phyloP scores from a whole-genome alignment of 2,797 vertebrate genomes.

The Chanos chanos region DNA sequence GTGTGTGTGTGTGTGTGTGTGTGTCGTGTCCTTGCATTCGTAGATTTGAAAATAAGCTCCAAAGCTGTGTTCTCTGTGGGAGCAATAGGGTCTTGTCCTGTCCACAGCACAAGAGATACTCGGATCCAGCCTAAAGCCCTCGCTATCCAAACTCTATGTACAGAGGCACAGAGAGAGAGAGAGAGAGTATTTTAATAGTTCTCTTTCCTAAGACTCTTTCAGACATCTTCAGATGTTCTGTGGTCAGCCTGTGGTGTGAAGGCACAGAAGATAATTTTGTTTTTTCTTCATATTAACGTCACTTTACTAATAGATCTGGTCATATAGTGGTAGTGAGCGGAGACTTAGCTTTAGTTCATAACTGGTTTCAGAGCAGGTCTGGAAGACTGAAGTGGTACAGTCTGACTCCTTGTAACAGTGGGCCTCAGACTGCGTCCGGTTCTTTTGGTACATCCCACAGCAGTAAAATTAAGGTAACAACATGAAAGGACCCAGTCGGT shows the following conservation, averaged over 20 bases:
- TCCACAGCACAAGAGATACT: constrained; percentile 64
- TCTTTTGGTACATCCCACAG: too few relatives aligned
- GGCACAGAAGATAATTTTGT: constrained; percentile 5
- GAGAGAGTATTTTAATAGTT: constrained; percentile 41
- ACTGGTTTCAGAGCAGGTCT: neutral
- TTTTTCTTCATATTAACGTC: constrained; percentile 22
- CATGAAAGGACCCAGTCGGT: too few relatives aligned
- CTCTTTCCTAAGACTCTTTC: constrained; percentile 53
- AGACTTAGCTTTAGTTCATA: neutral
- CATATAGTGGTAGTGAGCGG: constrained; percentile 5
- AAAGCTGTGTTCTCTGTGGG: constrained; percentile 66
- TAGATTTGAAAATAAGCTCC: constrained; percentile 68
- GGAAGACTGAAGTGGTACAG: too few relatives aligned
- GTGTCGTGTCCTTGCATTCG: constrained; percentile 69
- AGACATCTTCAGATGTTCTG: constrained; percentile 25
- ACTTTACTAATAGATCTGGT: constrained; percentile 19
- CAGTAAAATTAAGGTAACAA: too few relatives aligned
- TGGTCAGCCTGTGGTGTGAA: constrained; percentile 42
- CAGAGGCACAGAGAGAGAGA: constrained; percentile 55
- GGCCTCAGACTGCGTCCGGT: too few relatives aligned
- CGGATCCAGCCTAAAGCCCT: constrained; percentile 71
- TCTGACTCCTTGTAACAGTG: too few relatives aligned
- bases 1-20: constrained; percentile 24
- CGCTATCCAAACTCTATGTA: constrained; percentile 48
- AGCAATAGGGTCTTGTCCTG: constrained; percentile 67